phyloP scores from a whole-genome alignment of 2,797 vertebrate species.

The Enteromius afrohamiltoni region DNA sequence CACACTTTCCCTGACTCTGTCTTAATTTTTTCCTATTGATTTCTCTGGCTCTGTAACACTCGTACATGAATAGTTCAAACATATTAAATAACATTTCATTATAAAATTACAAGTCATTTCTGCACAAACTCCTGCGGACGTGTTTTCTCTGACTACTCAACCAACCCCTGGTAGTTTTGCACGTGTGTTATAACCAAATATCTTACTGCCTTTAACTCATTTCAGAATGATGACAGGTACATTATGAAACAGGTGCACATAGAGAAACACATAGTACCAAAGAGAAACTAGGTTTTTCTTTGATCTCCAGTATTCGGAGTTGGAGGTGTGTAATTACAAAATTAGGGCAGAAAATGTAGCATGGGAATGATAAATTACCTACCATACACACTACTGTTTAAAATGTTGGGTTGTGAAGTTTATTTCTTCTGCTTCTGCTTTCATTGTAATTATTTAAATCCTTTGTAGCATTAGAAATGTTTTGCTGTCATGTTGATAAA shows the following conservation, averaged over 20 bases:
- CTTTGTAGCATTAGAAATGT: not conserved
- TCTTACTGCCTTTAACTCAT: not conserved
- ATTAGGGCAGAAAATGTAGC: not conserved
- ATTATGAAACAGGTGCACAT: not conserved
- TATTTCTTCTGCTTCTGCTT: not conserved
- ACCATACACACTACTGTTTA: not conserved
- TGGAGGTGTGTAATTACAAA: not conserved
- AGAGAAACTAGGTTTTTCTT: not conserved
- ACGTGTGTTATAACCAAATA: not conserved
- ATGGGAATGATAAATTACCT: not conserved
- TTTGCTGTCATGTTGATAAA: not conserved
- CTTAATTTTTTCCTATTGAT: not conserved
- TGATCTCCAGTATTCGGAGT: not conserved
- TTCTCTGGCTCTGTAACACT: not conserved
- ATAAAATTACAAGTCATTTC: not conserved
- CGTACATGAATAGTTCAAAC: not conserved
- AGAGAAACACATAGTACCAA: not conserved
- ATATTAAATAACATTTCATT: not conserved
- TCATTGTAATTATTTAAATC: not conserved
- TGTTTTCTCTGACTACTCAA: not conserved
- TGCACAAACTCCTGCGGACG: not conserved
- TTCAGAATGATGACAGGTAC: not conserved
- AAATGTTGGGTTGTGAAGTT: not conserved
- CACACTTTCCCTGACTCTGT: constrained; percentile 19
- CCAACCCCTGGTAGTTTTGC: not conserved